A percentile compares a stretch with the other conserved stretches of the same genome.
These are phyloP conservation scores for Meandrusa payeni DNA, from an alignment of 2,888 invertebrate species.

Conservation along the genomic window DNA sequence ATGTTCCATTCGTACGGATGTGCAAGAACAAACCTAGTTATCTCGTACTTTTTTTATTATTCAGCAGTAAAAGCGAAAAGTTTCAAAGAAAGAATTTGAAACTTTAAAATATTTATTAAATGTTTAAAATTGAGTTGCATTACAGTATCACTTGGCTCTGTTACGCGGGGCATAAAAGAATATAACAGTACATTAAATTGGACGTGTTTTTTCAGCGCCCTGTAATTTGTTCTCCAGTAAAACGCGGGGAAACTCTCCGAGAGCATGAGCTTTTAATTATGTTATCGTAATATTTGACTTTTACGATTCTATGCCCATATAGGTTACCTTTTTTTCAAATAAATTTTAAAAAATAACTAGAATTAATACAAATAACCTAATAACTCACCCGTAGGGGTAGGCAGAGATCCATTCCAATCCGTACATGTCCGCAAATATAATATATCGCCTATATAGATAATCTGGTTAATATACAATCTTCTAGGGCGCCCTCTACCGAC, in stretches of 20 bases:
- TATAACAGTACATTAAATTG: conserved; percentile 21
- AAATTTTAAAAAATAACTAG: too few species aligned
- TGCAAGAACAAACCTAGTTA: not conserved
- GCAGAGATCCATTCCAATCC: too few species aligned
- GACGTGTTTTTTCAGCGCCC: conserved; percentile 21
- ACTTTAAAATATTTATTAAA: conserved; percentile 22
- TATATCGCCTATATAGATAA: too few species aligned
- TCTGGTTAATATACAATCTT: too few species aligned
- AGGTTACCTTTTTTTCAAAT: too few species aligned
- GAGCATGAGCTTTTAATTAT: conserved; percentile 22
- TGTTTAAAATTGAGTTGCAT: conserved; percentile 10
- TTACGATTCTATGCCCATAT: not conserved
- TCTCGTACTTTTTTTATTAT: conserved; percentile 8
- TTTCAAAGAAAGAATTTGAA: not conserved
- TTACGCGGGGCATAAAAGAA: conserved; percentile 12
- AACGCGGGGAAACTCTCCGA: conserved; percentile 10
- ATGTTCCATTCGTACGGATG: not conserved
- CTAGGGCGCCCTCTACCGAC: too few species aligned
- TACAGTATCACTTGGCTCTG: conserved; percentile 10
- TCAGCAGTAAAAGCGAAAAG: conserved; percentile 14
- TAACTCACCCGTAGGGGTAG: too few species aligned
- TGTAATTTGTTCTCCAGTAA: conserved; percentile 23
- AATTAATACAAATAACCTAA: too few species aligned
- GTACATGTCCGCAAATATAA: too few species aligned
- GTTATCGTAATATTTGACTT: conserved; percentile 13